phyloP scores from a whole-genome alignment of 2,797 vertebrate species.

The Allobates femoralis region DNA sequence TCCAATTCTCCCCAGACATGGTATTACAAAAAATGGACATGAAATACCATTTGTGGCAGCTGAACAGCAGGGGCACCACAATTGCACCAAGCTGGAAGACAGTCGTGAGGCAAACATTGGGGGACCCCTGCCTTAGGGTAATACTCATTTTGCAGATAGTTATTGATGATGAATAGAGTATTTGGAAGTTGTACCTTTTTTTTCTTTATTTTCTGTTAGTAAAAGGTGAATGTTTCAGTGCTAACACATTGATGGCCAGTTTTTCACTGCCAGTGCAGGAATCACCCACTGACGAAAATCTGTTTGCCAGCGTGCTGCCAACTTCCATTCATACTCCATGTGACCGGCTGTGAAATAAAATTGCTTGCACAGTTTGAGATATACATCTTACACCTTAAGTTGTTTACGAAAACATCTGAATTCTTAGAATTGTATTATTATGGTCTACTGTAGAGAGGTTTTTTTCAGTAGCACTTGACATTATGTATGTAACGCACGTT shows the following conservation, averaged over 20 bases:
- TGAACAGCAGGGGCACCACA: too few relatives aligned
- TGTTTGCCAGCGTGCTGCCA: neutral
- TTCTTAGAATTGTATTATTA: neutral
- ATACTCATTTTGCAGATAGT: neutral
- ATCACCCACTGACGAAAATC: conserved; percentile 1
- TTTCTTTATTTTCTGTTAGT: neutral
- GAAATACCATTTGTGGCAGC: too few relatives aligned
- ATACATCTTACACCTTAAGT: neutral
- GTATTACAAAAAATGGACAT: too few relatives aligned
- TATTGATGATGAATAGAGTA: neutral
- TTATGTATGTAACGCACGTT: neutral
- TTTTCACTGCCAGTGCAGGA: neutral
- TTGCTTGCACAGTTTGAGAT: conserved; percentile 3
- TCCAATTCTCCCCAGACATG: too few relatives aligned
- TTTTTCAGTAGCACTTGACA: neutral
- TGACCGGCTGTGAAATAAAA: neutral
- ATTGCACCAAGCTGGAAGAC: too few relatives aligned
- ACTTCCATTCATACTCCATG: neutral
- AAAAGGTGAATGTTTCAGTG: neutral
- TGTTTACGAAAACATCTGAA: neutral
- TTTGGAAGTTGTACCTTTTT: neutral
- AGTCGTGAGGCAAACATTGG: too few relatives aligned
- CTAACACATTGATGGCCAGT: conserved; percentile 16
- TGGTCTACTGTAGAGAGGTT: neutral
- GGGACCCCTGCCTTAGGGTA: too few relatives aligned